A percentile compares a stretch with the other conserved stretches of the same genome.
phyloP scores from a whole-genome alignment of 1,140 invertebrate species.

The Carposina sasakii region DNA sequence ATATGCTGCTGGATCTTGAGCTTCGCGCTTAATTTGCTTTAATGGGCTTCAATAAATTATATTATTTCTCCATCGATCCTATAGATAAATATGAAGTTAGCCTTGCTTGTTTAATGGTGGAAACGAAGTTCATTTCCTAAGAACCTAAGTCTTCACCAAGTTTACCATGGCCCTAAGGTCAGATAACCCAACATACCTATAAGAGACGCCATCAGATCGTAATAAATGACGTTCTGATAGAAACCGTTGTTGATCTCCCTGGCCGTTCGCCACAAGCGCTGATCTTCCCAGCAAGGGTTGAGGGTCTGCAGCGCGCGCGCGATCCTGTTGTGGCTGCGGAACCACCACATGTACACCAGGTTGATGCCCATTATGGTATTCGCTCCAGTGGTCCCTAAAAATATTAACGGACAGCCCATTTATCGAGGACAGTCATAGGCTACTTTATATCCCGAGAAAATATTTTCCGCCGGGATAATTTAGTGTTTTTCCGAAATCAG shows the following conservation, averaged over 20 bases:
- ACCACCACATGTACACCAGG: conserved; percentile 48
- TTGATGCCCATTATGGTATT: conserved; percentile 25
- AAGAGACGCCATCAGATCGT: conserved; percentile 76
- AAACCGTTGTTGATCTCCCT: conserved; percentile 76
- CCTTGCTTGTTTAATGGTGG: too few species aligned
- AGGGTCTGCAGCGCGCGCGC: conserved; percentile 71
- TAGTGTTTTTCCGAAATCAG: background rate
- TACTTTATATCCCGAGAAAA: background rate
- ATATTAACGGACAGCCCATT: background rate
- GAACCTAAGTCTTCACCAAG: too few species aligned
- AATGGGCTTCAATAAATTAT: too few species aligned
- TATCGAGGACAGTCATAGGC: background rate
- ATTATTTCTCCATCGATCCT: too few species aligned
- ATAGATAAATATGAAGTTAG: too few species aligned
- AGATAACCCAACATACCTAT: too few species aligned
- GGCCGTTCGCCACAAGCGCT: conserved; percentile 77
- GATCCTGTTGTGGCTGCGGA: conserved; percentile 81
- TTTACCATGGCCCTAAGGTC: too few species aligned
- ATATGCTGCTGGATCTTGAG: too few species aligned
- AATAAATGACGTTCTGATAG: conserved; percentile 76
- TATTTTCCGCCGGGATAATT: background rate
- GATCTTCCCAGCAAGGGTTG: conserved; percentile 80
- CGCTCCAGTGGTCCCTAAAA: background rate
- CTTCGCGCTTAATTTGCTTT: too few species aligned
- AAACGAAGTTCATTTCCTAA: too few species aligned